These are phyloP conservation scores for Drosophila pallidifrons DNA, from an alignment of 1,140 invertebrate genomes.

Conservation along the genomic window DNA sequence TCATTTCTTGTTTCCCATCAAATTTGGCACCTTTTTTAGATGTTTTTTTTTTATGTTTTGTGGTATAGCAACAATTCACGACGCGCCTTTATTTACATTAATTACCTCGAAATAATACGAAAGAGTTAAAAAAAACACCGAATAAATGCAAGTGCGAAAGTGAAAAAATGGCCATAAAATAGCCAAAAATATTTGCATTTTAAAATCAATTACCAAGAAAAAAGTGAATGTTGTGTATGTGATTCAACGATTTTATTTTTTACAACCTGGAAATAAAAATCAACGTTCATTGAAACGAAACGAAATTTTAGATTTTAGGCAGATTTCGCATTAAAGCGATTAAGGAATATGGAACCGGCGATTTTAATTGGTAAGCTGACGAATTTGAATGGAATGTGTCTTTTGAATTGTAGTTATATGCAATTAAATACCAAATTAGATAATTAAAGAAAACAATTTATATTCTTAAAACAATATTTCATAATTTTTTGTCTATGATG, in stretches of 20 bases:
- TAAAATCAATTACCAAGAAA: neutral
- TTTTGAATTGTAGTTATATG: neutral
- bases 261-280: constrained; percentile 34
- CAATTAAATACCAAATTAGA: too few species aligned
- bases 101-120: constrained; percentile 58
- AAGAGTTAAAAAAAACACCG: constrained; percentile 11
- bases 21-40: constrained; percentile 32
- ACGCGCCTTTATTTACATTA: constrained; percentile 57
- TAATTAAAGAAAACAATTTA: too few species aligned
- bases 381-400: neutral
- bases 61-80: constrained; percentile 28
- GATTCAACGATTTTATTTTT: constrained; percentile 57
- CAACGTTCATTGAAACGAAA: constrained; percentile 35
- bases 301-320: constrained; percentile 33
- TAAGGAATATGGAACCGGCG: constrained; percentile 73
- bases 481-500: too few species aligned
- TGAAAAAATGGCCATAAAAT: constrained; percentile 21
- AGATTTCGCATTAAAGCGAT: constrained; percentile 40
- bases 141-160: constrained; percentile 22
- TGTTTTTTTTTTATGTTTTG: constrained; percentile 20
- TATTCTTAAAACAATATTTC: too few species aligned
- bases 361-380: constrained; percentile 78
- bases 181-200: constrained; percentile 19
- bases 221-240: constrained; percentile 50
- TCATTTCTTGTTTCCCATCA: constrained; percentile 32